These are phyloP conservation scores for Amblyraja radiata DNA, from an alignment of 2,797 vertebrate genomes.

Conservation along the genomic window DNA sequence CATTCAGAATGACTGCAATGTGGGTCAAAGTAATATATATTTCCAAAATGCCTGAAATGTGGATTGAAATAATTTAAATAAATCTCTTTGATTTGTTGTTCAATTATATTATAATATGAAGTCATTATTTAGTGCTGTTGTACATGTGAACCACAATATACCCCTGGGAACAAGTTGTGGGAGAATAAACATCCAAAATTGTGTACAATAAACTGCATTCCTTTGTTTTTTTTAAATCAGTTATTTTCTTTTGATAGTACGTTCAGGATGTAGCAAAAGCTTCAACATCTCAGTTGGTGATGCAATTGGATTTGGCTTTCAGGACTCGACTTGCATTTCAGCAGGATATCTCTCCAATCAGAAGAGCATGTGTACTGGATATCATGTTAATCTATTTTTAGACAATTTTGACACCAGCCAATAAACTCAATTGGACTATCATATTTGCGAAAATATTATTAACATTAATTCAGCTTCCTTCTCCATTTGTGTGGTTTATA, in stretches of 20 bases:
- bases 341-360: neutral
- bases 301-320: neutral
- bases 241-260: conserved; percentile 16
- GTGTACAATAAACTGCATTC: neutral
- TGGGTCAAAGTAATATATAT: neutral
- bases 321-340: neutral
- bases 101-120: neutral
- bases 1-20: neutral
- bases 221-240: neutral
- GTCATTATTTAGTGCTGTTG: neutral
- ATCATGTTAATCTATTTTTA: neutral
- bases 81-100: neutral
- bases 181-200: neutral
- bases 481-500: neutral
- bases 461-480: neutral
- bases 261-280: no score
- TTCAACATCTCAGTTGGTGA: neutral
- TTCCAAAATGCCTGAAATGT: conserved; percentile 11
- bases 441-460: neutral
- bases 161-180: neutral
- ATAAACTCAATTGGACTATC: neutral
- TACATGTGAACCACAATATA: neutral
- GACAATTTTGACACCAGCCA: neutral
- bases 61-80: conserved; percentile 13
- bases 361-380: neutral